Evolutionary conservation across 2,888 invertebrate genomes (phyloP), one percentile per base, ranked within the genome.

Genomic region (Hermaeophaga mercurialis): DNA sequence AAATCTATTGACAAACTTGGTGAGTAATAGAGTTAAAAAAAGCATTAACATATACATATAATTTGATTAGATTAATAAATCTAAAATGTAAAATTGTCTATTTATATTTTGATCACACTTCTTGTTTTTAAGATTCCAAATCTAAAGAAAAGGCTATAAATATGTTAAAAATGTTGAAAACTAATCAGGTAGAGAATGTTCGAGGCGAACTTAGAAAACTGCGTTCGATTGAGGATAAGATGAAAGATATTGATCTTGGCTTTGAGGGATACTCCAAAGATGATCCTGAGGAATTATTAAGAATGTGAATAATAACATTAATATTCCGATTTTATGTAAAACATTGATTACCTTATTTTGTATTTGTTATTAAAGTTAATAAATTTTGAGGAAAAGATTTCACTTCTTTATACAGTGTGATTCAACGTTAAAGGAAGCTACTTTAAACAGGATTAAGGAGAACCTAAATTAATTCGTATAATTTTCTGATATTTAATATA

Each of bases 161-260:
- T 9, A 68, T 74, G 41, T 63, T 76, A 58, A 68, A 66, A 47
- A 63, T 66, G 22, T 73, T 72, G 73, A 67, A 74, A 24, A 66
- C 66, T 15, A 74, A 75, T 56, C 76, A 76, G 65, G 67, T 74
- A 14, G 67, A 66, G 19, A 75, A 74, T 56, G 72, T 76, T n/a
- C 66, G 71, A 18, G 69, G 70, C 4, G 75, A 75, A 63, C 48
- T 76, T 56, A 69, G 70, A 46, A 67, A 73, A 39, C 58, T 76
- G 19, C 69, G 73, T 50, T 66, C 68, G 0, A 74, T 76, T 24
- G 75, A 75, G 62, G 68, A 69, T 15, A 73, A 71, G 59, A 71
- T 76, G 59, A 65, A 66, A 9, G 70, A 68, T 47, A 63, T 70
- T 1, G 71, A 71, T 46, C 61, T 61, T 3, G 54, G 57, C 12